phyloP scores from a whole-genome alignment of 53 echinoderm and acorn worm genomes.

The Luidia sarsii region DNA sequence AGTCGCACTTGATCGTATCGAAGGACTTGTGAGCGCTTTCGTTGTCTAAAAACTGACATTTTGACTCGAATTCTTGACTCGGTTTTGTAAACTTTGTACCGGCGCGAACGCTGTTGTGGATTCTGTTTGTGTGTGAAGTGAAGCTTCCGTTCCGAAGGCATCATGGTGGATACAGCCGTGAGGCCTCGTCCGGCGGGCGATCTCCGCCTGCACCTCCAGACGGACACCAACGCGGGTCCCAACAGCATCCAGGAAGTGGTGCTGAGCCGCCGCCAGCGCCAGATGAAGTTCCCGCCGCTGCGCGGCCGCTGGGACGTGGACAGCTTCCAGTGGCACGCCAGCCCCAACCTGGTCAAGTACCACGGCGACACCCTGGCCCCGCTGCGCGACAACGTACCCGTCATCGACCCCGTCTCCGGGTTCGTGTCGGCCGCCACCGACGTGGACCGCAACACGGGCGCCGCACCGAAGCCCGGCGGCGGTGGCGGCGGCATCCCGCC shows the following conservation, averaged over 20 bases:
- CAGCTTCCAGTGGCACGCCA: constrained; percentile 80
- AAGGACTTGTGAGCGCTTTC: neutral
- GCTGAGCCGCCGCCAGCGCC: constrained; percentile 58
- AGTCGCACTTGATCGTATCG: no score
- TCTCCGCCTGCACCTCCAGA: constrained; percentile 74
- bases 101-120: no score
- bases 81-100: no score
- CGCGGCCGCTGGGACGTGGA: constrained; percentile 81
- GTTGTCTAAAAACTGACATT: neutral
- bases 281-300: constrained; percentile 86
- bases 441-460: constrained; percentile 86
- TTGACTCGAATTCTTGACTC: neutral
- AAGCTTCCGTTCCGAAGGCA: neutral
- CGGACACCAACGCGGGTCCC: constrained; percentile 92
- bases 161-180: constrained; percentile 83
- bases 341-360: constrained; percentile 85
- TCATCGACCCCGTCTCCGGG: constrained; percentile 90
- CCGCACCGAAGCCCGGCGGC: no score
- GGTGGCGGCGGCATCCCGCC: constrained; percentile 64
- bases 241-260: constrained; percentile 75
- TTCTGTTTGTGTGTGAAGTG: neutral
- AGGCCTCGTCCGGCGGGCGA: constrained; percentile 78
- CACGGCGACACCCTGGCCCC: constrained; percentile 96
- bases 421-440: constrained; percentile 89
- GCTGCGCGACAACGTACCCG: constrained; percentile 74